A percentile compares a stretch with the other conserved stretches of the same genome.
Evolutionary conservation across 2,888 invertebrate species (phyloP).

Genomic region (Cantharis rustica): DNA sequence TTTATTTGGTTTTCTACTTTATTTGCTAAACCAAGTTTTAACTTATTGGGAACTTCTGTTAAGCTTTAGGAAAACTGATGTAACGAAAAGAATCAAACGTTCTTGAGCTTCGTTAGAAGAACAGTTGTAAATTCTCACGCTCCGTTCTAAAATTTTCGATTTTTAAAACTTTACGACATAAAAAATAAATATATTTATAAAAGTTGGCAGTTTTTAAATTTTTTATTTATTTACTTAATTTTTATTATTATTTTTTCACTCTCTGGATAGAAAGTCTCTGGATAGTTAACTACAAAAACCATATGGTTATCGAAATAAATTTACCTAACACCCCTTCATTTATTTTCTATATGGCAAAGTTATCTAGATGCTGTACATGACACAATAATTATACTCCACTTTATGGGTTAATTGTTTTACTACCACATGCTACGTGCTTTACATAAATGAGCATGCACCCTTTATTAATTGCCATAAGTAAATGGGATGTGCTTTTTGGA

Average conservation of each 20-base stretch:
- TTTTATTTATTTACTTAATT: not conserved
- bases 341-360: constrained; percentile 12
- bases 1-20: not conserved
- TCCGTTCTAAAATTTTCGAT: constrained; percentile 26
- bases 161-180: constrained; percentile 1
- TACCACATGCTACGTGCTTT: constrained; percentile 23
- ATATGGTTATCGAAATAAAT: constrained; percentile 16
- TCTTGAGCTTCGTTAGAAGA: constrained; percentile 38
- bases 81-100: constrained; percentile 37
- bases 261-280: not conserved
- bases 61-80: constrained; percentile 13
- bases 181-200: not conserved
- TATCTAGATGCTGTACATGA: constrained; percentile 30
- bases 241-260: not conserved
- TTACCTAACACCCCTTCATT: constrained; percentile 18
- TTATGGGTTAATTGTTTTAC: constrained; percentile 23
- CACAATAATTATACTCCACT: constrained; percentile 22
- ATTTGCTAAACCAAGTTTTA: not conserved
- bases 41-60: constrained; percentile 20
- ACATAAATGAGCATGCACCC: constrained; percentile 12
- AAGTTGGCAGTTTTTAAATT: not conserved
- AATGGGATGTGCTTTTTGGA: not conserved
- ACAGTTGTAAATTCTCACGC: constrained; percentile 30
- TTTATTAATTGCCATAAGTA: not conserved
- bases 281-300: not conserved